Evolutionary conservation across 2,797 vertebrate species (phyloP), one percentile per base, ranked within the genome.

Genomic region (Lerista edwardsae): DNA sequence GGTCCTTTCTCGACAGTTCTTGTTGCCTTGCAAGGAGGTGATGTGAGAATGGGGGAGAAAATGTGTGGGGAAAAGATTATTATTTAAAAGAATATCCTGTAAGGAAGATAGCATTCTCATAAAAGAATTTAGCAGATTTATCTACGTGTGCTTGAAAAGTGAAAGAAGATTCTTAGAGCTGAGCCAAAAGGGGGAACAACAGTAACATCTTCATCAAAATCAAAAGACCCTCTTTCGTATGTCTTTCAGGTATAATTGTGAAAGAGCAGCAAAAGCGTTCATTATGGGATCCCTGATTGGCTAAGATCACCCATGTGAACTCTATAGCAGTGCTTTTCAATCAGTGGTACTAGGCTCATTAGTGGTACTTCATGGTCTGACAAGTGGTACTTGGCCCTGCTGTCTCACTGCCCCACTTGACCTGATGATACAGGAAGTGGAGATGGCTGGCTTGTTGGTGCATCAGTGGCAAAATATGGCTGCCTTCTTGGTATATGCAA

Each of bases 1-100:
- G 75, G 39, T 6, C 12, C 71, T 29, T 59, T 83, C 84, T 86
- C 59, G 88, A 0, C 72, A 80, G 34, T 80, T 84, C 67, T 41
- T 39, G 88, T 67, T 15, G 17, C 23, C 31, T 72, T 65, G 21
- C 41, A 80, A 21, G 1, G 47, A 10, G 4, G 29, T 69, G 19
- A 39, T 7, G 34, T 31, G 6, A 83, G 7, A 69, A 51, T 23
- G 12, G 71, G 25, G 34, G 44, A 17, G 51, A 11, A n/a, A 67
- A 36, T 29, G 34, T 75, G 51, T 68, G 25, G 36, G 14, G 15
- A 59, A 6, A 51, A 47, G 27, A 6, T 15, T 8, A 73, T 67
- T 85, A 41, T 85, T 85, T 25, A 59, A 72, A 74, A 69, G 9
- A 36, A 23, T 31, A 44, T 8, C 5, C 65, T 34, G 36, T 55